Base-by-base conservation (phyloP, 1,140 invertebrate genomes). In the Philopotamus ludificatus region DNA sequence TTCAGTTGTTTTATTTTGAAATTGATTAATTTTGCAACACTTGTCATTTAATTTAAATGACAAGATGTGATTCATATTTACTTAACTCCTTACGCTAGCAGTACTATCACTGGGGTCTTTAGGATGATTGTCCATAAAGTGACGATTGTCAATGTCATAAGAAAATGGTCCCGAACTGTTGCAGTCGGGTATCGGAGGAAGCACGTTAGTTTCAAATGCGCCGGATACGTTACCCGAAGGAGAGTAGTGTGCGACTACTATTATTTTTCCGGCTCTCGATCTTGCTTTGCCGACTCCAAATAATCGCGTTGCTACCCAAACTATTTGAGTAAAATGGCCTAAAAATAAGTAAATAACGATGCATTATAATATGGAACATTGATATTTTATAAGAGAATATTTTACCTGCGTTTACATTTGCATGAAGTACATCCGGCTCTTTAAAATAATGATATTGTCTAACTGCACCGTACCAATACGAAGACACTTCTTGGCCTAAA, bases 271-370 rank as follows among this genome's bases (percentile, higher is more conserved):
- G 8, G 86, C 86, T 3, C 87, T 78, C 20, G 86, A 88, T 45
- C 87, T 83, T 0, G 91, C 91, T 74, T 90, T 90, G 12, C 92
- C 92, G 2, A 95, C 85, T 0, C 94, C 94, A 72, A 95, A 86
- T 71, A 88, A 83, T 44, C 84, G 84, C 4, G 88, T 90, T 3
- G 80, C 85, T 23, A 86, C 86, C 94, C 94, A 97, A 12, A 96
- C 89, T 73, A 97, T 81, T 79, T 96, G 93, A 0, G 93, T 94
- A 76, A 95, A 96, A 74, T 95, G 91, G 71, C 91, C 92, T 92
- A 74, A 45, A 73, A 73, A 65, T n/a, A n/a, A n/a, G n/a, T n/a
- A n/a, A n/a, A n/a, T n/a, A n/a, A 44, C 39, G 7, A 58, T 3
- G 21, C 7, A 22, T 9, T 4, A 26, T 3, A 22, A 22, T 3